Conservation (phyloP, 1,140 invertebrate species). For the Drosophila suzukii region DNA sequence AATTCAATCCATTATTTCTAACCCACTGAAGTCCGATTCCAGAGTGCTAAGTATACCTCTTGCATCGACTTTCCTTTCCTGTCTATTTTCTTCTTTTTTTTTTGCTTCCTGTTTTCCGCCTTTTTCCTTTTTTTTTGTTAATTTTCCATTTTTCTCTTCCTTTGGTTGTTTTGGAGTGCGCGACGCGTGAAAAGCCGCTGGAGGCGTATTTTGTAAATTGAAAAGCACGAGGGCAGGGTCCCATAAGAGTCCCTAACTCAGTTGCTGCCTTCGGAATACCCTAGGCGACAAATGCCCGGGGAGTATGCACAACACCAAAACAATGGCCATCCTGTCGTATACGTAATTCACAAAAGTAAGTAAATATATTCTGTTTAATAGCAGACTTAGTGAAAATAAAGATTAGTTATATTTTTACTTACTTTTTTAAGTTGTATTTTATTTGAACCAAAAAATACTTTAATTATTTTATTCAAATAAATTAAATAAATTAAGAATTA, state of each 20-base stretch:
- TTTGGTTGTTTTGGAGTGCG: constrained; percentile 20
- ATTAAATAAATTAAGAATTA: not conserved
- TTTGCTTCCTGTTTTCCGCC: constrained; percentile 4
- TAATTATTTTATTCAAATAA: too few species aligned
- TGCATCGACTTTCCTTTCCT: constrained; percentile 12
- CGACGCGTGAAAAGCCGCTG: constrained; percentile 48
- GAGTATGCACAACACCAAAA: not conserved
- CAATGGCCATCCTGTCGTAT: constrained; percentile 7
- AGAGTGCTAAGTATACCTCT: not conserved
- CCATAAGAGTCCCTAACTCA: constrained; percentile 4
- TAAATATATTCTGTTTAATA: not conserved
- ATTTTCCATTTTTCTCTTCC: not conserved
- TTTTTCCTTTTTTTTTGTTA: constrained; percentile 10
- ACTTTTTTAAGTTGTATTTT: not conserved
- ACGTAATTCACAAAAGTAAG: not conserved
- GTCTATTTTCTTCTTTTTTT: constrained; percentile 36
- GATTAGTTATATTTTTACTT: not conserved
- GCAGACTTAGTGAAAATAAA: not conserved
- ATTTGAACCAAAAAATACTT: too few species aligned
- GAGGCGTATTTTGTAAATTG: constrained; percentile 60
- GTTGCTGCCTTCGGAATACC: not conserved
- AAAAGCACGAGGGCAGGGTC: constrained; percentile 25
- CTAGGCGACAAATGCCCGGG: not conserved
- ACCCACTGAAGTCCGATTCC: not conserved
- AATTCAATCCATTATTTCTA: not conserved